Percentiles rank a stretch among this genome's conserved stretches.
These are phyloP conservation scores for Dynastes grantii DNA, from an alignment of 2,888 invertebrate genomes.

Conservation along the genomic window DNA sequence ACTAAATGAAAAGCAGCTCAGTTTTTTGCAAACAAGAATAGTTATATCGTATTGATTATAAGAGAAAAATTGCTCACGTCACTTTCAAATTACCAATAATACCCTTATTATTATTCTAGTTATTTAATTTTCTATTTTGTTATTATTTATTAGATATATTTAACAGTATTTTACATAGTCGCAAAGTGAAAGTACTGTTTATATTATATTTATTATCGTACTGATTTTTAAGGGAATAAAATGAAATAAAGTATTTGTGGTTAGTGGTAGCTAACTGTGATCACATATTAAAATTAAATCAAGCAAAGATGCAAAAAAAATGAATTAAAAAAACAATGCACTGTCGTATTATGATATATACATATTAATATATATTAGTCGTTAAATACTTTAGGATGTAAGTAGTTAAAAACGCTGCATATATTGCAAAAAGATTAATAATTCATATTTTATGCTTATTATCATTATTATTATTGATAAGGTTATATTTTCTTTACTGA, in stretches of 20 bases:
- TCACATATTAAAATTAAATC: conserved; percentile 60
- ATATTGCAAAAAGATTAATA: background rate
- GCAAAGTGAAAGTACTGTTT: background rate
- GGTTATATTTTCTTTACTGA: conserved; percentile 24
- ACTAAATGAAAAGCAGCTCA: background rate
- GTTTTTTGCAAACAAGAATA: conserved; percentile 8
- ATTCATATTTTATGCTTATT: conserved; percentile 12
- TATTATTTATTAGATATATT: background rate
- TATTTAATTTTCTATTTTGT: background rate
- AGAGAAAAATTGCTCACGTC: conserved; percentile 53
- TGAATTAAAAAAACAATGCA: conserved; percentile 60
- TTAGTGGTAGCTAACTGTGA: conserved; percentile 65
- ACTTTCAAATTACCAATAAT: conserved; percentile 38
- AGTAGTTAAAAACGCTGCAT: conserved; percentile 36
- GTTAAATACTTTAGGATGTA: conserved; percentile 57
- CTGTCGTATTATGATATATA: conserved; percentile 57
- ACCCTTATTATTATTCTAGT: background rate
- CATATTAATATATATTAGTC: conserved; percentile 53
- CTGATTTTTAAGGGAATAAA: conserved; percentile 34
- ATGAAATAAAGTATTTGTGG: conserved; percentile 45
- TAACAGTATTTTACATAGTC: conserved; percentile 47
- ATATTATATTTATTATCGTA: conserved; percentile 33
- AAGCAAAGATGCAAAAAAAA: conserved; percentile 51
- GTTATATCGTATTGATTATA: conserved; percentile 4
- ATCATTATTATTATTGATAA: background rate